These are phyloP conservation scores for Darevskia nairensis DNA, from an alignment of 2,797 vertebrate species.

Conservation along the genomic window DNA sequence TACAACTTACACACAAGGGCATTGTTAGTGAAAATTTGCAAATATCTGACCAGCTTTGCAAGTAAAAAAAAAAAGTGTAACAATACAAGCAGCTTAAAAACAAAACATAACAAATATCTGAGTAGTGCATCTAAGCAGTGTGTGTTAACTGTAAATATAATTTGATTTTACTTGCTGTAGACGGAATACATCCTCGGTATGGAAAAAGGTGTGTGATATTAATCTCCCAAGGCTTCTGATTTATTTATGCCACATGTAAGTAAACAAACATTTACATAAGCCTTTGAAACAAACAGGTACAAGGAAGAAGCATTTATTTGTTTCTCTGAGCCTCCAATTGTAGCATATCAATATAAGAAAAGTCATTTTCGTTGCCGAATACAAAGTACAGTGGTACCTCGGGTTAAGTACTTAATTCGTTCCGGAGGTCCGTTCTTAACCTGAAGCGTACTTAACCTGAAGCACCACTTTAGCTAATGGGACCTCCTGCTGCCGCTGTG, in stretches of 20 bases:
- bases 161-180: not conserved
- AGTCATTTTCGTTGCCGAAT: not conserved
- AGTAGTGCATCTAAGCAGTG: too few relatives aligned
- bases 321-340: not conserved
- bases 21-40: not conserved
- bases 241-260: not conserved
- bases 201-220: not conserved
- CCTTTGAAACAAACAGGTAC: not conserved
- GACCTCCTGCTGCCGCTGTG: too few relatives aligned
- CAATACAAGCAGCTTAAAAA: not conserved
- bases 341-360: not conserved
- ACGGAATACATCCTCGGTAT: not conserved
- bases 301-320: not conserved
- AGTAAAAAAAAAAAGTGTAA: not conserved
- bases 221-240: not conserved
- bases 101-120: not conserved
- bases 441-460: too few relatives aligned
- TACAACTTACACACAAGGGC: not conserved
- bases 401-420: too few relatives aligned
- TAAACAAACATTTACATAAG: not conserved
- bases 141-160: not conserved
- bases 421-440: too few relatives aligned
- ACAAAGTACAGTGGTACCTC: too few relatives aligned
- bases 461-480: too few relatives aligned
- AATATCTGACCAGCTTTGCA: not conserved